Base-by-base conservation (phyloP, 2,113 vertebrate genomes). In the zebrafish (Danio rerio) region DNA sequence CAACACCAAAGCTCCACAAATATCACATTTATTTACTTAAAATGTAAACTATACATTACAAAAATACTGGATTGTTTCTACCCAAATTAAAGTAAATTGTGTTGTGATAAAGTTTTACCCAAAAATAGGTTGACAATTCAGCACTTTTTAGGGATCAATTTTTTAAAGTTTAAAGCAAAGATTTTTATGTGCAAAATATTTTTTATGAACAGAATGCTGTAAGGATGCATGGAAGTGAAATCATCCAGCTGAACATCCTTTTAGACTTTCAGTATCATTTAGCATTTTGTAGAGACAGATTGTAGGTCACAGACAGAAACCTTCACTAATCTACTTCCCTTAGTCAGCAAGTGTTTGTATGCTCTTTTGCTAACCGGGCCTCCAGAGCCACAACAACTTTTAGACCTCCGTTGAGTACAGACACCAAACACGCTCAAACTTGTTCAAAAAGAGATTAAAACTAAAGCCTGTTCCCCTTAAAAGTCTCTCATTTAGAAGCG, bases 401-500 rank as follows among this genome's bases (percentile, higher is more conserved):
- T 62, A 76, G 55, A 43, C 65, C 47, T 42, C 55, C 9, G 5
- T 56, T 76, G 56, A 6, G 11, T 61, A 18, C 55, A 58, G n/a
- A 76, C 43, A 65, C 58, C 50, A 80, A 63, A 66, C 50, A 52
- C 0, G 71, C 11, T 40, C 52, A 16, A n/a, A 75, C 59, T 75
- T 42, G 45, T 55, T 59, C 21, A 49, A 50, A 31, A 73, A 69
- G 12, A 82, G 62, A 76, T 80, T 66, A 45, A 61, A 81, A 18
- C 47, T 16, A 50, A 62, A 69, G 2, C 53, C 5, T 16, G 31
- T 42, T 61, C 43, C 73, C 13, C 21, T 81, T n/a, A 49, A 63
- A 11, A 81, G 56, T 43, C 47, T 66, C 78, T 63, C 50, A 84
- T 81, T 84, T 66, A 76, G 21, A 50, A 45, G 15, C 62, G 66